Percentiles rank a stretch among this genome's conserved stretches.
Evolutionary conservation across 2,113 vertebrate species (phyloP).

Genomic region (Tor tambroides): DNA sequence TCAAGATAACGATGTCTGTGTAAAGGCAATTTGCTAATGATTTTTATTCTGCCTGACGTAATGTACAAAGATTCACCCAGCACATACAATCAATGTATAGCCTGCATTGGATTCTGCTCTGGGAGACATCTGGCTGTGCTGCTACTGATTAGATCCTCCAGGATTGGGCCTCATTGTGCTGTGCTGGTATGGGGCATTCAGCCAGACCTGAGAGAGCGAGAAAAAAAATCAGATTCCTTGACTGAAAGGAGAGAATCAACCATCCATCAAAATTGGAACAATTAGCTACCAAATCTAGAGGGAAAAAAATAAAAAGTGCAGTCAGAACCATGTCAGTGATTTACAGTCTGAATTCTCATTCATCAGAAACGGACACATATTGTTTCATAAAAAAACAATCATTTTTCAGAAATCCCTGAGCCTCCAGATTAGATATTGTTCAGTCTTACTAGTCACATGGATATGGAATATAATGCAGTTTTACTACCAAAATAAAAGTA

Average conservation of each 20-base stretch:
- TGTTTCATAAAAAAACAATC: neutral
- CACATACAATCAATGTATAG: slow-evolving; percentile 41
- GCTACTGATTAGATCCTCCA: slow-evolving; percentile 24
- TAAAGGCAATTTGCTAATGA: slow-evolving; percentile 27
- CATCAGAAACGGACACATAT: neutral
- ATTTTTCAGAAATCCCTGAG: neutral
- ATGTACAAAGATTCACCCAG: neutral
- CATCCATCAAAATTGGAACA: no score
- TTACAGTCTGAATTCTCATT: neutral
- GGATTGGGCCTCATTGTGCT: slow-evolving; percentile 35
- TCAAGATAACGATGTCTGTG: slow-evolving; percentile 7
- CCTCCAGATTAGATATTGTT: neutral
- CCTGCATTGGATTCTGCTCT: slow-evolving; percentile 18
- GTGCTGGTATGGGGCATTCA: slow-evolving; percentile 40
- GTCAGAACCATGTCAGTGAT: neutral
- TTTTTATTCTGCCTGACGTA: slow-evolving; percentile 31
- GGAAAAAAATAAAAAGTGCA: neutral
- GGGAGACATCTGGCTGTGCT: slow-evolving; percentile 24
- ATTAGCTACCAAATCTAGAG: no score
- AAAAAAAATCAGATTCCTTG: slow-evolving; percentile 29
- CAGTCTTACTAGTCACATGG: neutral
- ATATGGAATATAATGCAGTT: neutral
- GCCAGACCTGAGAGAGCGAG: slow-evolving; percentile 30
- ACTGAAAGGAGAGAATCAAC: neutral
- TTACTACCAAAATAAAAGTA: neutral